Conservation (phyloP, 2,888 invertebrate species). For the Hypomecis punctinalis region DNA sequence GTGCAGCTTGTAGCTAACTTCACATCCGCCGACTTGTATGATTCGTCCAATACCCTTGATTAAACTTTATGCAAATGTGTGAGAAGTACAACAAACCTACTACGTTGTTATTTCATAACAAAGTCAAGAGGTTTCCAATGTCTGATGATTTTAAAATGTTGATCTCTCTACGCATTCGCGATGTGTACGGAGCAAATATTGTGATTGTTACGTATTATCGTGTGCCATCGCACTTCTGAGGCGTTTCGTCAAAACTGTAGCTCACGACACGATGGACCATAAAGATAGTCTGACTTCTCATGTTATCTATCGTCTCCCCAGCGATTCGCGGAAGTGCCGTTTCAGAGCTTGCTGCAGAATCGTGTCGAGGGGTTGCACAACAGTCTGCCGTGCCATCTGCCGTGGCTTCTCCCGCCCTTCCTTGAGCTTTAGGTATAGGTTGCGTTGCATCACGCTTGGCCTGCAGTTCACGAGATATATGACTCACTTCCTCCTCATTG, state of each 20-base stretch:
- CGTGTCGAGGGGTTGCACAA: constrained; percentile 19
- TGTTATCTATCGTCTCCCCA: constrained; percentile 6
- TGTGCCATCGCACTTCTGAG: constrained; percentile 7
- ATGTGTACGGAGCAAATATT: constrained; percentile 8
- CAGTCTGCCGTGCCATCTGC: constrained; percentile 1
- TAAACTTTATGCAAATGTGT: too few relatives aligned
- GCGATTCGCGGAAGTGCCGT: constrained; percentile 11
- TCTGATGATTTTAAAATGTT: neutral
- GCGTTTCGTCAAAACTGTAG: constrained; percentile 9
- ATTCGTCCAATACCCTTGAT: too few relatives aligned
- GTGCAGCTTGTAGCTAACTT: too few relatives aligned
- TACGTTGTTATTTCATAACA: neutral
- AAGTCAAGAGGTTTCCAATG: neutral
- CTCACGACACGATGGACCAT: constrained; percentile 15
- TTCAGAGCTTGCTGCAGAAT: constrained; percentile 4
- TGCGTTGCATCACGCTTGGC: neutral
- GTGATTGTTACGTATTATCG: constrained; percentile 13
- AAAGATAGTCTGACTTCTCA: constrained; percentile 12
- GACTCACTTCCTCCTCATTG: neutral
- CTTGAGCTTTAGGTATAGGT: neutral
- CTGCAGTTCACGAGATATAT: constrained; percentile 8
- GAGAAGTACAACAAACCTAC: too few relatives aligned
- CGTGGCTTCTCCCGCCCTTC: constrained; percentile 4
- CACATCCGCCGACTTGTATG: too few relatives aligned
- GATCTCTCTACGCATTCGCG: neutral